Evolutionary conservation across 2,888 invertebrate genomes (phyloP), one percentile per base, ranked within the genome.

Genomic region (Latheticus oryzae): DNA sequence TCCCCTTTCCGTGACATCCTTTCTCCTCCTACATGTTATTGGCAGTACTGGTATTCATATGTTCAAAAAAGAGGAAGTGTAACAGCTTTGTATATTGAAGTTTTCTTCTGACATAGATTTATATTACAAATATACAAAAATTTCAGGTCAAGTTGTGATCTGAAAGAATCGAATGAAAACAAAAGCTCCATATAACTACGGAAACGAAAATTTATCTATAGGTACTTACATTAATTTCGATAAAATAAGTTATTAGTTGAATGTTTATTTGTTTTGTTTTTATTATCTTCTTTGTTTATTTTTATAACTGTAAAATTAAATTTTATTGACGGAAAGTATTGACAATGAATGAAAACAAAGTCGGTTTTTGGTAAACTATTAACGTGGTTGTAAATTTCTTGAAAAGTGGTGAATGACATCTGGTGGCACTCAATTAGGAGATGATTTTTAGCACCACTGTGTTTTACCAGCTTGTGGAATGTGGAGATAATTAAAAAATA

Each of bases 51-150:
- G 48, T 17, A 26, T 42, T 52, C 42, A 40, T 42, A 5, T 42
- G 52, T 42, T 52, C 16, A 19, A 50, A 50, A 45, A 55, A 62
- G 63, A 68, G 69, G 68, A 68, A 68, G 67, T 67, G 63, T 60
- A 61, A 59, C 67, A 65, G 64, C 65, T 68, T 70, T 70, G 70
- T 70, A 68, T 70, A 70, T 69, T 63, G 62, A 63, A 60, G 51
- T 58, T 60, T 63, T 58, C 48, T 43, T 63, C 60, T 60, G 60
- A 64, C 63, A 64, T 55, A 58, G 63, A 63, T 64, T 63, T 61
- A 38, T 38, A 52, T 23, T 30, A 53, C 43, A 66, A 66, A 62
- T 58, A 63, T 62, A 61, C 61, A 63, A 61, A n/a, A 52, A 58
- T 64, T 64, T 54, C 62, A 58, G 66, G 66, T 66, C 66, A 54